Conservation (phyloP, 2,888 invertebrate species). For the Proisotoma minuta region DNA sequence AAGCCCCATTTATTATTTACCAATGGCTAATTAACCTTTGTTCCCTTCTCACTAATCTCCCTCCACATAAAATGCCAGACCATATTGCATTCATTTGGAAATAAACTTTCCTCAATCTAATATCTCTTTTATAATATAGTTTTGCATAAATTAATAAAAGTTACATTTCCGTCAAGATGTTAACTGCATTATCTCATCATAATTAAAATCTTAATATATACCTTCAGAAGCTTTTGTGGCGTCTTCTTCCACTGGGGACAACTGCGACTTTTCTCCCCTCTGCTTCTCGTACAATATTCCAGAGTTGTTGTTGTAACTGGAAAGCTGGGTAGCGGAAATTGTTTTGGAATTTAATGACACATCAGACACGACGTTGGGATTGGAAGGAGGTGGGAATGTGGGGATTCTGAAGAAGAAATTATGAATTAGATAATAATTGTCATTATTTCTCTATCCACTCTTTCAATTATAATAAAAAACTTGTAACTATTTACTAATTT, state of each 20-base stretch:
- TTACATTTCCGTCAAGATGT: too few species aligned
- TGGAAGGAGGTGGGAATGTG: too few species aligned
- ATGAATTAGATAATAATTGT: too few species aligned
- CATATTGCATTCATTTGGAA: too few species aligned
- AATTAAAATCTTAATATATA: background rate
- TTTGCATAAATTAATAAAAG: background rate
- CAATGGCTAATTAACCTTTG: slow-evolving; percentile 44
- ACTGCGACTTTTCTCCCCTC: background rate
- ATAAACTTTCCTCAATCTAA: too few species aligned
- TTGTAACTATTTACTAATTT: background rate
- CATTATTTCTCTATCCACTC: too few species aligned
- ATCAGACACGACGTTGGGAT: too few species aligned
- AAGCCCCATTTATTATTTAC: slow-evolving; percentile 46
- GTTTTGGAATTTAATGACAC: background rate
- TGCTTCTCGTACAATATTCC: background rate
- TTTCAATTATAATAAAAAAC: too few species aligned
- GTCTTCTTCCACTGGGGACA: background rate
- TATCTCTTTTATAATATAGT: background rate
- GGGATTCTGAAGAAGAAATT: too few species aligned
- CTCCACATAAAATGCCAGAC: background rate
- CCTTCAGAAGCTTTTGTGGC: background rate
- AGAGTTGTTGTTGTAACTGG: background rate
- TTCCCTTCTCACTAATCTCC: slow-evolving; percentile 9
- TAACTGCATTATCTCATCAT: too few species aligned
- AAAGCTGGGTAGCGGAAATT: background rate